Percentiles rank a stretch among this genome's conserved stretches.
Conservation (phyloP, 2,888 invertebrate species). For the Laothoe populi region DNA sequence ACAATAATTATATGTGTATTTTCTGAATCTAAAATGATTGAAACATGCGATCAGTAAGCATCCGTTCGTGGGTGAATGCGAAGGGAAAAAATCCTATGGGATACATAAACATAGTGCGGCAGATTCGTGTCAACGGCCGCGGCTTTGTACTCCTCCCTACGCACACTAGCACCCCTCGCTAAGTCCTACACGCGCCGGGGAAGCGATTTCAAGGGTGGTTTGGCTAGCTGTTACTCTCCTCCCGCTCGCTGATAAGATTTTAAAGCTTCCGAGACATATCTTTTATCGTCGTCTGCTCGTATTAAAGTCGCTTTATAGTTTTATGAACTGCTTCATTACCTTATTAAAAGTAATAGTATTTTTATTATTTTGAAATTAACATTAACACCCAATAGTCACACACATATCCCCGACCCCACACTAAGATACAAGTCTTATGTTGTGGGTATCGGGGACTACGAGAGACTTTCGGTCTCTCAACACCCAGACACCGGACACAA, state of each 20-base stretch:
- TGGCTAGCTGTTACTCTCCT: constrained; percentile 63
- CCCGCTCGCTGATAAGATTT: constrained; percentile 68
- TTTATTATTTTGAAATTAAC: neutral
- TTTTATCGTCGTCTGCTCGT: constrained; percentile 58
- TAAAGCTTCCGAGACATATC: constrained; percentile 70
- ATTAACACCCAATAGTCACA: too few relatives aligned
- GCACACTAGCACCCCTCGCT: constrained; percentile 41
- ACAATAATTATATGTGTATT: constrained; percentile 1
- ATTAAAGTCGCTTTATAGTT: constrained; percentile 29
- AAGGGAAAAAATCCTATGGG: constrained; percentile 73
- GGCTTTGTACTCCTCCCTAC: constrained; percentile 57
- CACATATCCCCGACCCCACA: too few relatives aligned
- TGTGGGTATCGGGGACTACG: too few relatives aligned
- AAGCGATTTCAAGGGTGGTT: constrained; percentile 76
- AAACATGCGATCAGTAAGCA: constrained; percentile 66
- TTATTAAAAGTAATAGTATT: constrained; percentile 13
- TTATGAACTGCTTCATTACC: constrained; percentile 12
- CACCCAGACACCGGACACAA: too few relatives aligned
- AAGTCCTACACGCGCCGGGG: constrained; percentile 57
- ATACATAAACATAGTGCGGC: constrained; percentile 76
- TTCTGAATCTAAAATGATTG: constrained; percentile 58
- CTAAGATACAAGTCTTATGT: too few relatives aligned
- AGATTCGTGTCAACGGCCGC: constrained; percentile 82
- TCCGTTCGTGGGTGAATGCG: constrained; percentile 63
- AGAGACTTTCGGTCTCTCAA: too few relatives aligned